Conservation (phyloP, 2,113 vertebrate species). For the Pluvianellus socialis region DNA sequence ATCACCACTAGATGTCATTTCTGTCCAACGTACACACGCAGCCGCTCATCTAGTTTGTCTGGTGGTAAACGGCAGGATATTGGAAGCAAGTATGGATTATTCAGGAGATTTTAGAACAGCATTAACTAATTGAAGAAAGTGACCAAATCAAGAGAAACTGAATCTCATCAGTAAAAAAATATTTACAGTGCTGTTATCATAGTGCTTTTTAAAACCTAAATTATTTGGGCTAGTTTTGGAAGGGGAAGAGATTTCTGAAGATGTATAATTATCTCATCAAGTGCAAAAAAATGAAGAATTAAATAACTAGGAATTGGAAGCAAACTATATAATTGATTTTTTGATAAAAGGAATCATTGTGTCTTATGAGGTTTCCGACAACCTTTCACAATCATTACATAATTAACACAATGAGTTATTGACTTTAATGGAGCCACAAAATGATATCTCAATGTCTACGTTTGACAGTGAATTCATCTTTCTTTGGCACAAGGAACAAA, state of each 20-base stretch:
- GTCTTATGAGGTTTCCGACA: slow-evolving; percentile 39
- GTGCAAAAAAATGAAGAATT: slow-evolving; percentile 63
- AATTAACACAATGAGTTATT: slow-evolving; percentile 60
- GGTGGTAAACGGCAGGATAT: not conserved
- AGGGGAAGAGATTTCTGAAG: not conserved
- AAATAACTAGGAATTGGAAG: slow-evolving; percentile 54
- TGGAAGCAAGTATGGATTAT: not conserved
- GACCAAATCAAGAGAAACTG: not conserved
- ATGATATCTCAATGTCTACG: not conserved
- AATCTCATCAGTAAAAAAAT: slow-evolving; percentile 14
- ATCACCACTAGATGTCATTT: slow-evolving; percentile 73
- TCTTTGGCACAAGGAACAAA: slow-evolving; percentile 3
- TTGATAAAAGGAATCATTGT: slow-evolving; percentile 22
- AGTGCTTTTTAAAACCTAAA: not conserved
- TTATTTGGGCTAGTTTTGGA: not conserved
- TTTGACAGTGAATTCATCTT: not conserved
- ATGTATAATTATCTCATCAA: slow-evolving; percentile 53
- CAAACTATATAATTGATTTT: slow-evolving; percentile 40
- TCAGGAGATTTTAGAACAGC: not conserved
- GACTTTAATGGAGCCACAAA: slow-evolving; percentile 63
- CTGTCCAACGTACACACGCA: not conserved
- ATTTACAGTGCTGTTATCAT: not conserved
- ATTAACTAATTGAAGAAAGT: slow-evolving; percentile 12
- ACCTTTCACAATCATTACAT: slow-evolving; percentile 37
- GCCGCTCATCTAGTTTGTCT: not conserved